Percentiles rank a stretch among this genome's conserved stretches.
These are phyloP conservation scores for Ptychodera flava DNA, from an alignment of 35 echinoderm and acorn worm species.

Conservation along the genomic window DNA sequence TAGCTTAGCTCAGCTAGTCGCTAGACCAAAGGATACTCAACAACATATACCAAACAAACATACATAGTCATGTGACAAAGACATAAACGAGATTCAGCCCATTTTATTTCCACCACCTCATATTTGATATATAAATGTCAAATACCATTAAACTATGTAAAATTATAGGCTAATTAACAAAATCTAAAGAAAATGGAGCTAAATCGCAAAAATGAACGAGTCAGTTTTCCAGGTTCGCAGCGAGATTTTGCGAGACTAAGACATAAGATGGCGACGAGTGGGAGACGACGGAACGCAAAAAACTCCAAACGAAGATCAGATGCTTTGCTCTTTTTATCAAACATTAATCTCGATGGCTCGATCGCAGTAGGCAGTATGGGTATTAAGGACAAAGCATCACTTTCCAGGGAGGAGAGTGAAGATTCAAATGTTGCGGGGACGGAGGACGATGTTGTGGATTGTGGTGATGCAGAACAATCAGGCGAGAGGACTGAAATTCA, in stretches of 20 bases:
- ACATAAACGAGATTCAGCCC: neutral
- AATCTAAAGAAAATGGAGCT: too few species aligned
- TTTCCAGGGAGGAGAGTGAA: neutral
- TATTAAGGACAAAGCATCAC: neutral
- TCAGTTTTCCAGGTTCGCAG: too few species aligned
- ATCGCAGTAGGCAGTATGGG: neutral
- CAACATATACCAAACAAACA: neutral
- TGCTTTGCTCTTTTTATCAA: neutral
- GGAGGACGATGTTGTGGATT: neutral
- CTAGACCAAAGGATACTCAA: neutral
- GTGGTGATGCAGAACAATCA: neutral
- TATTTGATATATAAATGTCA: too few species aligned
- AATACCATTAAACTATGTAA: too few species aligned
- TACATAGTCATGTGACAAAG: neutral
- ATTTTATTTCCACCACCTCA: neutral
- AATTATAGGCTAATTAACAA: too few species aligned
- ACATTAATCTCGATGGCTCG: neutral
- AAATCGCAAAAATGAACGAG: too few species aligned
- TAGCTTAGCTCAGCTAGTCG: too few species aligned
- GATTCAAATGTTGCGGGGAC: neutral
- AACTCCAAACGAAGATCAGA: neutral
- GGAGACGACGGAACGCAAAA: neutral
- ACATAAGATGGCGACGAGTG: neutral
- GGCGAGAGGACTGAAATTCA: neutral
- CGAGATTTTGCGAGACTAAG: neutral